A percentile compares a stretch with the other conserved stretches of the same genome.
phyloP scores from a whole-genome alignment of 2,113 vertebrate genomes.

The Crocuta crocuta region DNA sequence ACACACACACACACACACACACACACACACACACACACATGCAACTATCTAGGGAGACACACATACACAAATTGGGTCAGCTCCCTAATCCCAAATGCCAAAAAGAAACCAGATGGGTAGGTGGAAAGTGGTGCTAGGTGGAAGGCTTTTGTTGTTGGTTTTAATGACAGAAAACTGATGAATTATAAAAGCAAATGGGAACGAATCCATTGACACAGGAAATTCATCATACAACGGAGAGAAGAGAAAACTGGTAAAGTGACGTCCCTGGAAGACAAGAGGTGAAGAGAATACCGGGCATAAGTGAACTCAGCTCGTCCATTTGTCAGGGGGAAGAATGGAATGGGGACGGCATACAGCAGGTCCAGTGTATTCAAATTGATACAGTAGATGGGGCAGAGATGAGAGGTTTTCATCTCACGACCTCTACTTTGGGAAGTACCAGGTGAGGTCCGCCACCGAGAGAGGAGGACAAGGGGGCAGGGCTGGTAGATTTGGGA shows the following conservation, averaged over 20 bases:
- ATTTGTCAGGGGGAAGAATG: neutral
- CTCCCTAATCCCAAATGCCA: neutral
- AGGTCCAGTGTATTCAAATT: accelerated
- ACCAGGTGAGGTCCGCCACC: neutral
- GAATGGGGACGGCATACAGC: accelerated
- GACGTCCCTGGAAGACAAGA: neutral
- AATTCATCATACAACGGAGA: neutral
- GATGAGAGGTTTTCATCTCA: neutral
- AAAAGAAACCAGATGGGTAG: neutral
- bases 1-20: neutral
- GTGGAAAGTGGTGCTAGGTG: neutral
- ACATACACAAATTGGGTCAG: neutral
- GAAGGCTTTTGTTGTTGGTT: neutral
- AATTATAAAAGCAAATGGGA: neutral
- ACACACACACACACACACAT: neutral
- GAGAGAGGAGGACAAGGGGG: neutral
- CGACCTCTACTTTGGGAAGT: neutral
- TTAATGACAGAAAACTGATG: neutral
- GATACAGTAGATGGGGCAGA: accelerated
- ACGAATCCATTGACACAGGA: neutral
- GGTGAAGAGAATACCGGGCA: accelerated
- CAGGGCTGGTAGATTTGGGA: neutral
- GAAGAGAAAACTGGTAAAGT: neutral
- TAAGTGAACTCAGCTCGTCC: neutral
- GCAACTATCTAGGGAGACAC: neutral